These are phyloP conservation scores for Orgyia antiqua DNA, from an alignment of 2,888 invertebrate species.

Conservation along the genomic window DNA sequence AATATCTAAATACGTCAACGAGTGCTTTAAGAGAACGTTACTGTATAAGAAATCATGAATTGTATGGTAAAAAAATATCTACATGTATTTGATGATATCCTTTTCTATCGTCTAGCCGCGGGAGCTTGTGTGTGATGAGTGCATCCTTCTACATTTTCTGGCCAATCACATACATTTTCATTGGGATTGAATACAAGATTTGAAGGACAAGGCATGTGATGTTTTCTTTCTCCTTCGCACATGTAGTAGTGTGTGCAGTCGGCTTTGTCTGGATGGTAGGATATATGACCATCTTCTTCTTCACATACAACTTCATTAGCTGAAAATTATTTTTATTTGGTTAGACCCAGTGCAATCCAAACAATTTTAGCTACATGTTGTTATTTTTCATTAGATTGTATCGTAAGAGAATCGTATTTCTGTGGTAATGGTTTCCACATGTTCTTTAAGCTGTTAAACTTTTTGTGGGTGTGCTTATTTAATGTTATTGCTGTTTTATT, in stretches of 20 bases:
- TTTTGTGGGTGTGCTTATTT: too few species aligned
- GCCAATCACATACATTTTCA: slow-evolving; percentile 97
- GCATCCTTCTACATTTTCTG: slow-evolving; percentile 95
- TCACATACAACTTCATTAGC: slow-evolving; percentile 93
- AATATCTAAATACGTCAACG: slow-evolving; percentile 23
- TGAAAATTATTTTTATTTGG: slow-evolving; percentile 54
- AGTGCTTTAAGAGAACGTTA: slow-evolving; percentile 17
- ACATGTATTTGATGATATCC: slow-evolving; percentile 14
- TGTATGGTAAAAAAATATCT: slow-evolving; percentile 12
- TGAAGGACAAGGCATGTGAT: slow-evolving; percentile 96
- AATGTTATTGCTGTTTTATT: too few species aligned
- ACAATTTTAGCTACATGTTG: too few species aligned
- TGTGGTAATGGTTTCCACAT: too few species aligned
- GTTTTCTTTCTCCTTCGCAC: slow-evolving; percentile 96
- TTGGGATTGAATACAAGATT: slow-evolving; percentile 95
- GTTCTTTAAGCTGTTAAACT: too few species aligned
- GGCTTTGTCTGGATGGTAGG: slow-evolving; percentile 92
- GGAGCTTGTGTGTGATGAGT: slow-evolving; percentile 73
- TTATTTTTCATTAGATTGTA: too few species aligned
- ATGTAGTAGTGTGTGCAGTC: slow-evolving; percentile 97
- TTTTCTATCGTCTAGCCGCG: slow-evolving; percentile 57
- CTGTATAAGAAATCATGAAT: slow-evolving; percentile 28
- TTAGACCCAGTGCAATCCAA: too few species aligned
- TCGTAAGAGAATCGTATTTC: too few species aligned
- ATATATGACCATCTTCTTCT: slow-evolving; percentile 96